phyloP scores from a whole-genome alignment of 1,140 invertebrate species.

The Hyphantria cunea region DNA sequence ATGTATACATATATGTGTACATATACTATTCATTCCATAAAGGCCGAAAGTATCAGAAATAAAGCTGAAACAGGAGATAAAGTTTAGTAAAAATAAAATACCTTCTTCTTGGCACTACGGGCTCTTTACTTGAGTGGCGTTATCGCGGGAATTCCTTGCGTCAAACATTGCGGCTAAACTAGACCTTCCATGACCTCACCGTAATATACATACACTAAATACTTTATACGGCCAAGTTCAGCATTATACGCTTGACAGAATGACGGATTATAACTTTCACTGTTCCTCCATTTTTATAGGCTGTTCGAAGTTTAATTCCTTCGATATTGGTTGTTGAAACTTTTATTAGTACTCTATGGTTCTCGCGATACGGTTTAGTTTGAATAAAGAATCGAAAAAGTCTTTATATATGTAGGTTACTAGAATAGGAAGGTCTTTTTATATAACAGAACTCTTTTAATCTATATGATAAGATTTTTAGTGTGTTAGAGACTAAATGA shows the following conservation, averaged over 20 bases:
- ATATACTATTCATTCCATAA: too few species aligned
- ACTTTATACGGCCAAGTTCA: neutral
- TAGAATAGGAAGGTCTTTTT: too few species aligned
- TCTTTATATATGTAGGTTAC: too few species aligned
- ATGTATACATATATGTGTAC: too few species aligned
- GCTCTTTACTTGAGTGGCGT: conserved; percentile 2
- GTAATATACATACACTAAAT: neutral
- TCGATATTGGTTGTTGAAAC: conserved; percentile 7
- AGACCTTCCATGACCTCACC: conserved; percentile 8
- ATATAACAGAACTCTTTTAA: too few species aligned
- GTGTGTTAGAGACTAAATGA: too few species aligned
- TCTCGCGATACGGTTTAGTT: neutral
- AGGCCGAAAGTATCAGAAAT: too few species aligned
- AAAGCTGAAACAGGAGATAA: too few species aligned
- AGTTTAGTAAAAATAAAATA: conserved; percentile 1
- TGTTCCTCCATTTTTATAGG: conserved; percentile 5
- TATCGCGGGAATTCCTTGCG: conserved; percentile 5
- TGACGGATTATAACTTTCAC: conserved; percentile 4
- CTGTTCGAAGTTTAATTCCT: conserved; percentile 3
- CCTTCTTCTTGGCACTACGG: neutral
- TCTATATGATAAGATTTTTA: neutral
- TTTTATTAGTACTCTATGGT: conserved; percentile 11
- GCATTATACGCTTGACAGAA: conserved; percentile 2
- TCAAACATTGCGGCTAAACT: neutral
- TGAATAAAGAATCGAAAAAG: neutral